Percentiles rank a stretch among this genome's conserved stretches.
Conservation (phyloP, 1,140 invertebrate species). For the Caerostris extrusa region DNA sequence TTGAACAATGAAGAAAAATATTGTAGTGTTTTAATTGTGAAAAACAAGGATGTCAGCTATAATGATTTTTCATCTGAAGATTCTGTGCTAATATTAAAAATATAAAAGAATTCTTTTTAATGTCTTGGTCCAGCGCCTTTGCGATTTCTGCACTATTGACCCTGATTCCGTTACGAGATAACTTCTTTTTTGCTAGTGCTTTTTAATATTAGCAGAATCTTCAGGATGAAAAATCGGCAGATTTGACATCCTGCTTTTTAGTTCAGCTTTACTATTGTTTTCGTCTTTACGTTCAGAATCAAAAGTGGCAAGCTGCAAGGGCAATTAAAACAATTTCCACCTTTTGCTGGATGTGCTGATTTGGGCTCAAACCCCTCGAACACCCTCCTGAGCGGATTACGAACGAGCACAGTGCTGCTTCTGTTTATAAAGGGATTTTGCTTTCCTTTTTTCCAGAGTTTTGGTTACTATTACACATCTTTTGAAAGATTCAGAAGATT, state of each 20-base stretch:
- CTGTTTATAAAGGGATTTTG: background rate
- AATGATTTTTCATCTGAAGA: background rate
- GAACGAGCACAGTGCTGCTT: background rate
- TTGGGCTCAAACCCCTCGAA: slow-evolving; percentile 46
- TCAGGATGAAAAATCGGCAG: background rate
- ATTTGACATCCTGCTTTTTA: no score
- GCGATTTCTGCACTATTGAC: background rate
- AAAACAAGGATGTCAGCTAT: no score
- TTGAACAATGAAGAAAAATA: background rate
- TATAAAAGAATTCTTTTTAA: background rate
- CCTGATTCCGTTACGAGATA: background rate
- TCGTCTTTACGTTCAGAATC: slow-evolving; percentile 34
- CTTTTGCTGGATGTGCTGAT: slow-evolving; percentile 63
- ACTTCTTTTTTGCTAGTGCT: background rate
- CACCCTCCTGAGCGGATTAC: slow-evolving; percentile 7
- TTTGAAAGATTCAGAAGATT: background rate
- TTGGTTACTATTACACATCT: background rate
- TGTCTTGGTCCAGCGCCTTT: background rate
- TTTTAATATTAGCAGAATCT: background rate
- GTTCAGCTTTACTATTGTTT: background rate
- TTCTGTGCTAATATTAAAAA: background rate
- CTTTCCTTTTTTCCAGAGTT: background rate
- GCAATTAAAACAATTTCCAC: slow-evolving; percentile 35
- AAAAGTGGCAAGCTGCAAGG: background rate
- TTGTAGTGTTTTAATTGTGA: background rate